Evolutionary conservation across 1,140 invertebrate species (phyloP).

Genomic region (Drosophila bocqueti): DNA sequence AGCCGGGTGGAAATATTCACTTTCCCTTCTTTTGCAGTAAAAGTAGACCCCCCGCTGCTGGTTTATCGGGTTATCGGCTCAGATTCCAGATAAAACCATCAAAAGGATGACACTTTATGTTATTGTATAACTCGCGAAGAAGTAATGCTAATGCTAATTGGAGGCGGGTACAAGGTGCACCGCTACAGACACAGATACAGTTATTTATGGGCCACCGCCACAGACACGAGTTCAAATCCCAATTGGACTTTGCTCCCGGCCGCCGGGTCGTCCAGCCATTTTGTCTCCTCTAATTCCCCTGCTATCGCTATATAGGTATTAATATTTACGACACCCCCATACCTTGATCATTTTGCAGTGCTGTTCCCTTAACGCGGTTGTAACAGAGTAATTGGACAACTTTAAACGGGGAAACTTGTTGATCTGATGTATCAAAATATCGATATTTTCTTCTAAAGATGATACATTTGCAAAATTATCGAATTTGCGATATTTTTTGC

Average conservation of each 20-base stretch:
- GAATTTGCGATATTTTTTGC: no score
- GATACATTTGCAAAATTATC: no score
- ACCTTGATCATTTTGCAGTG: conserved; percentile 62
- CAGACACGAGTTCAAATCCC: conserved; percentile 38
- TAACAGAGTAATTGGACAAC: conserved; percentile 15
- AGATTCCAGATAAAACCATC: conserved; percentile 10
- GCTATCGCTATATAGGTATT: conserved; percentile 1
- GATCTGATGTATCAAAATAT: background rate
- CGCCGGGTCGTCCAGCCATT: background rate
- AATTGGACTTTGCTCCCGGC: conserved; percentile 70
- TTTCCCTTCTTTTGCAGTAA: background rate
- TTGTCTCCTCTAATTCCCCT: conserved; percentile 7
- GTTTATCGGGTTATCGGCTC: background rate
- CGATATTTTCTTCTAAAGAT: no score
- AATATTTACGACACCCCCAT: conserved; percentile 11
- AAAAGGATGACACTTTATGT: conserved; percentile 11
- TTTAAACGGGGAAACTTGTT: conserved; percentile 23
- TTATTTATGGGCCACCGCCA: conserved; percentile 63
- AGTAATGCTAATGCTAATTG: conserved; percentile 30
- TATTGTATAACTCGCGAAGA: conserved; percentile 58
- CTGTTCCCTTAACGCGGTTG: conserved; percentile 19
- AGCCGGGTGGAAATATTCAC: background rate
- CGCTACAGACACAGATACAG: conserved; percentile 37
- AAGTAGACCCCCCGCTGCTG: background rate
- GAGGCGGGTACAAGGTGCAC: conserved; percentile 54